Evolutionary conservation across 2,888 invertebrate genomes (phyloP).

Genomic region (Pyrochroa serraticornis): DNA sequence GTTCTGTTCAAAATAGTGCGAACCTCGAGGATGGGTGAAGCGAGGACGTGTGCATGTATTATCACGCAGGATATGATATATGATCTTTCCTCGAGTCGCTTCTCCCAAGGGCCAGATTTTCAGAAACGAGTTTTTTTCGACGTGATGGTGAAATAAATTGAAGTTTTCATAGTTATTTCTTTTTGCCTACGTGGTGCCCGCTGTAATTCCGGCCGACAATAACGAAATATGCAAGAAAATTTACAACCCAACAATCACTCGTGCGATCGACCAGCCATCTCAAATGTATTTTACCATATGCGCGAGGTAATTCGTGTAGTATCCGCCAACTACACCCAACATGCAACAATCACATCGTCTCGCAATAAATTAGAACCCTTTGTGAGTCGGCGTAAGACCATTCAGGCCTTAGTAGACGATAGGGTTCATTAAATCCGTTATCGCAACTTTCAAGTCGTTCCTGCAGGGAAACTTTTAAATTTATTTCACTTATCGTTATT

Average conservation of each 20-base stretch:
- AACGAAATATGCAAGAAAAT: too few species aligned
- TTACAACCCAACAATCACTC: too few species aligned
- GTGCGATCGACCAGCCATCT: too few species aligned
- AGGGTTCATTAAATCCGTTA: slow-evolving; percentile 59
- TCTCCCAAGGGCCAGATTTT: slow-evolving; percentile 47
- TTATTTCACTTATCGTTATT: slow-evolving; percentile 58
- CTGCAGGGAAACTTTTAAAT: slow-evolving; percentile 57
- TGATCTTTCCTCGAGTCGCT: slow-evolving; percentile 42
- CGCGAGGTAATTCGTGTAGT: too few species aligned
- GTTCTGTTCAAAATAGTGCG: slow-evolving; percentile 9
- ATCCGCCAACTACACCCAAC: slow-evolving; percentile 31
- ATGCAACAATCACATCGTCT: slow-evolving; percentile 55
- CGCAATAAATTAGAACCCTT: slow-evolving; percentile 54
- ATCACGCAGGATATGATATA: slow-evolving; percentile 48
- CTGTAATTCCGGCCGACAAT: too few species aligned
- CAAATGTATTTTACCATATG: too few species aligned
- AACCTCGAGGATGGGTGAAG: slow-evolving; percentile 22
- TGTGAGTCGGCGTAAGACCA: slow-evolving; percentile 50
- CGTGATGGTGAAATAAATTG: slow-evolving; percentile 42
- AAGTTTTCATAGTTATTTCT: slow-evolving; percentile 34
- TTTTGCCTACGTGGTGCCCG: not conserved
- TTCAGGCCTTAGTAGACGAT: slow-evolving; percentile 54
- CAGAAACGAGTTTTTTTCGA: slow-evolving; percentile 48
- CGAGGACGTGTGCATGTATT: slow-evolving; percentile 44
- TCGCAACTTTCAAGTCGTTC: slow-evolving; percentile 54